These are phyloP conservation scores for Heliconius ismenius DNA, from an alignment of 2,888 invertebrate genomes.

Conservation along the genomic window DNA sequence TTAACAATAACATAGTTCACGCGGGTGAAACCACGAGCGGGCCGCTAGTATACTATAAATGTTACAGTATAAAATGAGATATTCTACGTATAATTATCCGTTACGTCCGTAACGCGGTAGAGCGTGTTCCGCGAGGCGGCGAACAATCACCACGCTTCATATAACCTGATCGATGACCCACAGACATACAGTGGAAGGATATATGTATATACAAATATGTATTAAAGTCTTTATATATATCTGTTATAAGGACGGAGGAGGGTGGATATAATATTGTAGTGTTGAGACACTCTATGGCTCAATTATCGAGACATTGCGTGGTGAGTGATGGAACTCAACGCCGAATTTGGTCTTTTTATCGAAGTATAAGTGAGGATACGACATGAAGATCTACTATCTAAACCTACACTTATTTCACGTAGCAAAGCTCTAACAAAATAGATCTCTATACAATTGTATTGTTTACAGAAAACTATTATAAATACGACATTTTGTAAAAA, in stretches of 20 bases:
- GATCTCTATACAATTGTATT: background rate
- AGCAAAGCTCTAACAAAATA: background rate
- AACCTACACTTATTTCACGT: no score
- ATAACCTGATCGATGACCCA: constrained; percentile 11
- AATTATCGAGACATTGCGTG: no score
- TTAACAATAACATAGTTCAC: no score
- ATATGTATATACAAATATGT: background rate
- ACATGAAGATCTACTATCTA: no score
- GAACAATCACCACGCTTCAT: constrained; percentile 12
- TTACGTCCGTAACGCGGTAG: background rate
- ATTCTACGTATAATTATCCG: background rate
- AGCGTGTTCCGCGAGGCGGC: constrained; percentile 10
- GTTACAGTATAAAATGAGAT: background rate
- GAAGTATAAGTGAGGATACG: no score
- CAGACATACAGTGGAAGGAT: constrained; percentile 2
- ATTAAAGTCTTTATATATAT: background rate
- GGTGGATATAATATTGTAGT: no score
- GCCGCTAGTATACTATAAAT: no score
- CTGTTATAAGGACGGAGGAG: background rate
- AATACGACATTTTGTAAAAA: background rate
- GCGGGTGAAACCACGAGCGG: no score
- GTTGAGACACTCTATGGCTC: no score
- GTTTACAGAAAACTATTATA: background rate
- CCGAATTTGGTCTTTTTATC: no score
- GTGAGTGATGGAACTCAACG: no score